These are phyloP conservation scores for Vandiemenella viatica DNA, from an alignment of 2,888 invertebrate species.

Conservation along the genomic window DNA sequence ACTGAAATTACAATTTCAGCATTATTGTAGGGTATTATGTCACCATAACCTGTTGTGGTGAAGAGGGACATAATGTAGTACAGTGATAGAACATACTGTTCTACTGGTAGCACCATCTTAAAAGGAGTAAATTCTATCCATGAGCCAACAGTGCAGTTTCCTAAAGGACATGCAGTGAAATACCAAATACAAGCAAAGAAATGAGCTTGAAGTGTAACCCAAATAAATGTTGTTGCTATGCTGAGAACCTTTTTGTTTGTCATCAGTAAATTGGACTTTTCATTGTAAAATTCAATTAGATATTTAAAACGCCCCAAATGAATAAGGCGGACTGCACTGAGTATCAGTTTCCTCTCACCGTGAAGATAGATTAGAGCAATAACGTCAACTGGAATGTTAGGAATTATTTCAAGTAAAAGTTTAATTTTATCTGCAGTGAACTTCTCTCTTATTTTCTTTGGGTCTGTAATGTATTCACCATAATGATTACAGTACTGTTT, in stretches of 20 bases:
- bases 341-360: background rate
- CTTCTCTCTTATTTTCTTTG: background rate
- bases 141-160: no score
- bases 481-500: conserved; percentile 35
- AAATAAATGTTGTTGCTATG: conserved; percentile 33
- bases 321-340: conserved; percentile 28
- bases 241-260: conserved; percentile 33
- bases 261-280: conserved; percentile 31
- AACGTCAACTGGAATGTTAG: background rate
- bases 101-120: no score
- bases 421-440: background rate
- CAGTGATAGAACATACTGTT: conserved; percentile 30
- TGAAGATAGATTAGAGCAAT: background rate
- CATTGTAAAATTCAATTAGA: conserved; percentile 31
- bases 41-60: conserved; percentile 37
- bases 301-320: conserved; percentile 33
- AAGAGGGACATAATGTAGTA: conserved; percentile 37
- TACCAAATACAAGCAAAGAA: conserved; percentile 5
- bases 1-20: conserved; percentile 36
- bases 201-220: conserved; percentile 26
- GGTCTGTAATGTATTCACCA: conserved; percentile 32
- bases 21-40: conserved; percentile 33
- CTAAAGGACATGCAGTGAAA: background rate
- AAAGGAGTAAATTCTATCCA: no score
- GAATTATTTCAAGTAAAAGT: background rate